These are phyloP conservation scores for Platycnemis pennipes DNA, from an alignment of 2,888 invertebrate species.

Conservation along the genomic window DNA sequence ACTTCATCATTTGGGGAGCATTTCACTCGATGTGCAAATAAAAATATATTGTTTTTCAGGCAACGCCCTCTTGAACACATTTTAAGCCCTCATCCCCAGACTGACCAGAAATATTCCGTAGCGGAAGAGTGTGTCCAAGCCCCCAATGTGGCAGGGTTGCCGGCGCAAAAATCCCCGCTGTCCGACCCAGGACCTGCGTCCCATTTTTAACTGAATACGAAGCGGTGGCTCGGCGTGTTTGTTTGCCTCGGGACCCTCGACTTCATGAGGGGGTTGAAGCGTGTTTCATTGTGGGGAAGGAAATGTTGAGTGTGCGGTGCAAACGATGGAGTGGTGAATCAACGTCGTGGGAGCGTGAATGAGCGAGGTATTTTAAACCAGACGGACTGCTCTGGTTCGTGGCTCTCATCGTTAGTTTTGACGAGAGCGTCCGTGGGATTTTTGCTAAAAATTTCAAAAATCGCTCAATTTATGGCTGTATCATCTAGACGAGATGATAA, in stretches of 20 bases:
- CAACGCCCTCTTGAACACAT: not conserved
- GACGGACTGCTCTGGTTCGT: not conserved
- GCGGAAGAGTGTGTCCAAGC: not conserved
- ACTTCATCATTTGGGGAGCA: not conserved
- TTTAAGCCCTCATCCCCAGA: not conserved
- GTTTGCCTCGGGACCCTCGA: not conserved
- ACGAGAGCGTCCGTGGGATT: not conserved
- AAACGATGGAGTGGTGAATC: not conserved
- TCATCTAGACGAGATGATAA: too few relatives aligned
- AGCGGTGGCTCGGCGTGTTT: not conserved
- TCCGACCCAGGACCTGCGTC: slow-evolving; percentile 4
- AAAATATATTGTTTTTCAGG: not conserved
- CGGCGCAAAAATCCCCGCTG: not conserved
- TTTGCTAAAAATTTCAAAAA: too few relatives aligned
- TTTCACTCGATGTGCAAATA: not conserved
- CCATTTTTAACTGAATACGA: slow-evolving; percentile 26
- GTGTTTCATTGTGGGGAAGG: not conserved
- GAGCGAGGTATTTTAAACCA: not conserved
- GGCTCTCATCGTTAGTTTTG: not conserved
- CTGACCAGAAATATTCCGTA: slow-evolving; percentile 21
- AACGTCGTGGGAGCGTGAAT: not conserved
- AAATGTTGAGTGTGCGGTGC: not conserved
- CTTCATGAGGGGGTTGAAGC: not conserved
- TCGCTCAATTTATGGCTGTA: too few relatives aligned
- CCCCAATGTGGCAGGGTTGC: not conserved